Conservation (phyloP, 2,888 invertebrate genomes). For the Helicoverpa assulta region DNA sequence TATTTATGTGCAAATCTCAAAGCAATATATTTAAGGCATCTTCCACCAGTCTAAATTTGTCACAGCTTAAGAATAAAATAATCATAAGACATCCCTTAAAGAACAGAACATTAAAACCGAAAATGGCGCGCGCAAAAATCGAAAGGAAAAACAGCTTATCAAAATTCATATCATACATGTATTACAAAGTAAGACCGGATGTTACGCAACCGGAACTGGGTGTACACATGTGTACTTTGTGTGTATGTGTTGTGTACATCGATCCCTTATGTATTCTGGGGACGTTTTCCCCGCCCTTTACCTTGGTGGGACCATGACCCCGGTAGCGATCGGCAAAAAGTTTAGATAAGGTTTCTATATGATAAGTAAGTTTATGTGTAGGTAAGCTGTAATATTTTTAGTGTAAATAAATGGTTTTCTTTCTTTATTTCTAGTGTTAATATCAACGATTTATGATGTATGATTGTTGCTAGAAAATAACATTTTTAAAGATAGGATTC, state of each 20-base stretch:
- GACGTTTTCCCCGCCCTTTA: constrained; percentile 68
- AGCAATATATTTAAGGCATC: too few species aligned
- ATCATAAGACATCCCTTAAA: neutral
- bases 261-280: constrained; percentile 64
- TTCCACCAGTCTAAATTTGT: too few species aligned
- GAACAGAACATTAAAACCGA: constrained; percentile 2
- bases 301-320: constrained; percentile 62
- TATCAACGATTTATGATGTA: too few species aligned
- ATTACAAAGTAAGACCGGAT: constrained; percentile 60
- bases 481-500: too few species aligned
- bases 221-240: constrained; percentile 29
- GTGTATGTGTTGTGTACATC: constrained; percentile 46
- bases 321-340: constrained; percentile 21
- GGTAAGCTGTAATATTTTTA: too few species aligned
- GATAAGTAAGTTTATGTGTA: neutral
- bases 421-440: too few species aligned
- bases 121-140: constrained; percentile 40
- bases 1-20: too few species aligned
- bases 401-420: too few species aligned
- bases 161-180: constrained; percentile 54
- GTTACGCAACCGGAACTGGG: constrained; percentile 63
- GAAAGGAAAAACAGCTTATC: constrained; percentile 49
- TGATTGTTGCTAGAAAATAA: too few species aligned
- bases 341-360: neutral
- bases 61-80: too few species aligned